Base-by-base conservation (phyloP, 2,113 vertebrate genomes). In the Rafetus swinhoei region DNA sequence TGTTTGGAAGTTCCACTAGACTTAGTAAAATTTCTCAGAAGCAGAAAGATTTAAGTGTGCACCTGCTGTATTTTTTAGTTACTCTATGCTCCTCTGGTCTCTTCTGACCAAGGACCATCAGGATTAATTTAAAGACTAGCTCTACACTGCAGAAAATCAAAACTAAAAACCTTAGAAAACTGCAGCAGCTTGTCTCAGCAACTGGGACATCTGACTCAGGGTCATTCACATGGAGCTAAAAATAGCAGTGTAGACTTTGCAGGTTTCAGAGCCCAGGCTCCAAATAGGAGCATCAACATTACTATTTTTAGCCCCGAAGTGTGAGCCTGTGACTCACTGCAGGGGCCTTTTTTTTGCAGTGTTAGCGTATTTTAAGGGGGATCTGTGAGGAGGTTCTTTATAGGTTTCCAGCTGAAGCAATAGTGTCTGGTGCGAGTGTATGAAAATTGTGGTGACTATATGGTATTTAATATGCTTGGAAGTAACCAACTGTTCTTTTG, bases 11-110 rank as follows among this genome's bases (percentile, higher is more conserved):
- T 52, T 86, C 45, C 76, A 4, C 53, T 82, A 86, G 60, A 81
- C 79, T 84, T 69, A 22, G 57, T 24, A 12, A 9, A 24, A 59
- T 72, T 83, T 85, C 77, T 85, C 92, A 86, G 89, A 57, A 77
- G 2, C 50, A 74, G n/a, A 45, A 0, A 35, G 39, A 50, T 52
- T 85, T 91, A 21, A 57, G 7, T 9, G 89, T 19, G 4, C 18
- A 18, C 35, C 79, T 84, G 19, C 92, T 91, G 88, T 65, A 74
- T 57, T 55, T 45, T 45, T 45, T 45, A 45, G 45, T 45, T 45
- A 45, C 4, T 45, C 45, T 45, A 45, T 45, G 45, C 45, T 45
- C 45, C 45, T 45, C 45, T 45, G 5, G 45, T 45, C 45, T 45
- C 45, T 45, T 45, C 45, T 45, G 45, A 45, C 45, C 45, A 45